These are phyloP conservation scores for Cephus rjabovi DNA, from an alignment of 2,888 invertebrate genomes.

Conservation along the genomic window DNA sequence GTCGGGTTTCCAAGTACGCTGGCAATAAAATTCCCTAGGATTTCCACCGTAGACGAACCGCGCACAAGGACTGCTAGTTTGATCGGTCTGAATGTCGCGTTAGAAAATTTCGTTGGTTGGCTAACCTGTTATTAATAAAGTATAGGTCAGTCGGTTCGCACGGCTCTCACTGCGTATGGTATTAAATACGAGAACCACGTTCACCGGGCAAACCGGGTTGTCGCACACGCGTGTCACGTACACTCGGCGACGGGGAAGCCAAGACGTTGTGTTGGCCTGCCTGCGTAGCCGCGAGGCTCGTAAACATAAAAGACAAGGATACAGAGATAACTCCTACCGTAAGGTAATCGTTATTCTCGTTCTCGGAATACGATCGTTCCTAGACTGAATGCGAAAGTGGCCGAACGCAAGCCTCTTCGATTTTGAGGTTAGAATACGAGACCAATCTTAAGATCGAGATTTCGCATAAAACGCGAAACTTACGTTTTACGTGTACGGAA, in stretches of 20 bases:
- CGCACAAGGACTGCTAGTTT: neutral
- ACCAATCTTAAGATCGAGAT: neutral
- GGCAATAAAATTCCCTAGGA: neutral
- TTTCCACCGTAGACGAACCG: neutral
- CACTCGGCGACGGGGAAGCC: neutral
- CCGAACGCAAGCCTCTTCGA: neutral
- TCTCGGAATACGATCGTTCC: neutral
- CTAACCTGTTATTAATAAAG: conserved; percentile 1
- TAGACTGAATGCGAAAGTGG: neutral
- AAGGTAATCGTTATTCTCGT: neutral
- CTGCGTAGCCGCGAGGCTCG: neutral
- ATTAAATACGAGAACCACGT: neutral
- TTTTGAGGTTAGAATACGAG: neutral
- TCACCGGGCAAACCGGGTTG: neutral
- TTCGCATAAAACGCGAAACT: neutral
- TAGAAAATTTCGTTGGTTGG: neutral
- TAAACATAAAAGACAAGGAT: neutral
- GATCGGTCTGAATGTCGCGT: too few species aligned
- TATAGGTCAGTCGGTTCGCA: conserved; percentile 9
- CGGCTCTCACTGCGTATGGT: neutral
- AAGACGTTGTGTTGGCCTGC: neutral
- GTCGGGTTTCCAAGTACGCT: neutral
- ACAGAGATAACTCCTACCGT: neutral
- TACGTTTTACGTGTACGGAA: neutral
- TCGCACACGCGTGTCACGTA: neutral